A percentile compares a stretch with the other conserved stretches of the same genome.
Evolutionary conservation across 2,113 vertebrate species (phyloP).

Genomic region (Bucco capensis): DNA sequence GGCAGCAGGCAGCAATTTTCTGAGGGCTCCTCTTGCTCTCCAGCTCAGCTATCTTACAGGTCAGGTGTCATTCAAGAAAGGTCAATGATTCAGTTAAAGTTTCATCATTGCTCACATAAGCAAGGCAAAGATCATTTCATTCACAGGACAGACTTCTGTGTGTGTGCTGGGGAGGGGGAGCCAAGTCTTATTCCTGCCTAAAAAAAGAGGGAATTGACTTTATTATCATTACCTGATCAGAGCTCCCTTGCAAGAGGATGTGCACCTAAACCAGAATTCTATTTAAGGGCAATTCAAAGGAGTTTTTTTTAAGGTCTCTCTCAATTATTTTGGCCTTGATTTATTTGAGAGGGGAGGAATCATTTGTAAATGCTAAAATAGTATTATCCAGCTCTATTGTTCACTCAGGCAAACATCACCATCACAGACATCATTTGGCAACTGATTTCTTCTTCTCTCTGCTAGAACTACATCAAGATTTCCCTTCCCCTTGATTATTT

Average conservation of each 20-base stretch:
- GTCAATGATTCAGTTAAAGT: slow-evolving; percentile 88
- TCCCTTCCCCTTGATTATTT: not conserved
- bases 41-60: slow-evolving; percentile 80
- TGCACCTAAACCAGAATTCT: slow-evolving; percentile 50
- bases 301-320: not conserved
- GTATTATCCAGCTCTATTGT: not conserved
- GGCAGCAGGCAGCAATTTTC: slow-evolving; percentile 86
- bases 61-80: slow-evolving; percentile 87
- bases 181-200: slow-evolving; percentile 39
- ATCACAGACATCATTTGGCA: not conserved
- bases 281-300: slow-evolving; percentile 46
- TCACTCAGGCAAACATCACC: not conserved
- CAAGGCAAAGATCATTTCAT: slow-evolving; percentile 75
- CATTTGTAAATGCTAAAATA: not conserved
- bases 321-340: not conserved
- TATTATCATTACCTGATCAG: slow-evolving; percentile 36
- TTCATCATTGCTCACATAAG: slow-evolving; percentile 82
- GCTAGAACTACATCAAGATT: not conserved
- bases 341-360: too few relatives aligned
- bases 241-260: slow-evolving; percentile 15
- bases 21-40: slow-evolving; percentile 77
- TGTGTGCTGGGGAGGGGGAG: too few relatives aligned
- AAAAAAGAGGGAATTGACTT: slow-evolving; percentile 56
- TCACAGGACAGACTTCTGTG: slow-evolving; percentile 46
- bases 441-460: not conserved